Conservation (phyloP, 2,888 invertebrate genomes). For the Rhingia rostrata region DNA sequence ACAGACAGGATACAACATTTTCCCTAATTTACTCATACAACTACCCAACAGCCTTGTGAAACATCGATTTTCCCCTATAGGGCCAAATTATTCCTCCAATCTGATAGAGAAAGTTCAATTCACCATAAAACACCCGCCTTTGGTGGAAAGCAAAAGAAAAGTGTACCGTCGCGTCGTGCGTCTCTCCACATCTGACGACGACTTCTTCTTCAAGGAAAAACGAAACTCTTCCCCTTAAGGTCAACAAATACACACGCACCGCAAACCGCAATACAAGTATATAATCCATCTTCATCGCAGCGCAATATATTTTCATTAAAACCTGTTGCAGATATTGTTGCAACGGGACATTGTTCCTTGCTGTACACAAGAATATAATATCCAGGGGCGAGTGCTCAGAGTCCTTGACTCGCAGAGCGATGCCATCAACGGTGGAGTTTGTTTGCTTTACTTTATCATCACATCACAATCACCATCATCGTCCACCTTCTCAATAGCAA, state of each 20-base stretch:
- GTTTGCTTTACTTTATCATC: not conserved
- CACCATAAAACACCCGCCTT: not conserved
- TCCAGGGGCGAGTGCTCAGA: constrained; percentile 25
- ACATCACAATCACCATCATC: not conserved
- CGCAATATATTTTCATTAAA: constrained; percentile 21
- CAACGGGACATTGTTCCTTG: constrained; percentile 43
- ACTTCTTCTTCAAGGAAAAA: not conserved
- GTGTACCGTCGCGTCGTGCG: too few species aligned
- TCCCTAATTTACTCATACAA: too few species aligned
- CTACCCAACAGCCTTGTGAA: too few species aligned
- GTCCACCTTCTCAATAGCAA: not conserved
- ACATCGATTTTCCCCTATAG: not conserved
- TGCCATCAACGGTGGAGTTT: constrained; percentile 14
- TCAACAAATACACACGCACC: constrained; percentile 41
- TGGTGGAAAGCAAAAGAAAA: not conserved
- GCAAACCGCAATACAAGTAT: constrained; percentile 1
- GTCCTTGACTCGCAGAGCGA: constrained; percentile 56
- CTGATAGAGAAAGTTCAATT: not conserved
- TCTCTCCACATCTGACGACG: too few species aligned
- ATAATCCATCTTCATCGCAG: not conserved
- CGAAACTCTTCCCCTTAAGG: constrained; percentile 29
- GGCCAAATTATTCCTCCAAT: not conserved
- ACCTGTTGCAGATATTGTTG: constrained; percentile 71
- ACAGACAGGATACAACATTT: too few species aligned
- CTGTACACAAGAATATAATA: not conserved